A percentile compares a stretch with the other conserved stretches of the same genome.
Evolutionary conservation across 1,140 invertebrate genomes (phyloP).

Genomic region (Agrypnia vestita): DNA sequence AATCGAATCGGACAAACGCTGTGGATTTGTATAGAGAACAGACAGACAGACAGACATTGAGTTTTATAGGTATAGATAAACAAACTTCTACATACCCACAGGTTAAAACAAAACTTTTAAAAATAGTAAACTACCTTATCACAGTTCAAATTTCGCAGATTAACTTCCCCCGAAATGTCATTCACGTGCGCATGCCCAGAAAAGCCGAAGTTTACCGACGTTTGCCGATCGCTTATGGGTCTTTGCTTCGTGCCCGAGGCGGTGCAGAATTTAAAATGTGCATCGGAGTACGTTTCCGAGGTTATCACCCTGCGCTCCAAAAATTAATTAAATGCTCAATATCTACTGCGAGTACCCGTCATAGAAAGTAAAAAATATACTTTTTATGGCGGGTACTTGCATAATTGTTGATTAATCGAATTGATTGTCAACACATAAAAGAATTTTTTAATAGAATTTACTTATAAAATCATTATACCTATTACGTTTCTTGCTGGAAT

Average conservation of each 20-base stretch:
- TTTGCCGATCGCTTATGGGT: slow-evolving; percentile 9
- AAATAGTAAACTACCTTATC: background rate
- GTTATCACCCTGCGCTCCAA: slow-evolving; percentile 29
- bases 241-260: background rate
- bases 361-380: no score
- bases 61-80: no score
- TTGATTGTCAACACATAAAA: no score
- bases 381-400: no score
- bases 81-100: background rate
- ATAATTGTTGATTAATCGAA: no score
- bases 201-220: slow-evolving; percentile 6
- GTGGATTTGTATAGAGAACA: no score
- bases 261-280: slow-evolving; percentile 35
- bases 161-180: background rate
- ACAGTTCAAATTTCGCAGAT: slow-evolving; percentile 13
- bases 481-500: no score
- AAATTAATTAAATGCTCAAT: background rate
- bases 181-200: background rate
- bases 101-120: background rate
- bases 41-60: no score
- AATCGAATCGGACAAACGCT: no score
- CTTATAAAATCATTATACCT: no score
- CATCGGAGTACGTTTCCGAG: slow-evolving; percentile 11
- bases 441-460: no score
- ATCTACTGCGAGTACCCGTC: background rate